Conservation (phyloP, 2,888 invertebrate species). For the Iphiclides podalirius region DNA sequence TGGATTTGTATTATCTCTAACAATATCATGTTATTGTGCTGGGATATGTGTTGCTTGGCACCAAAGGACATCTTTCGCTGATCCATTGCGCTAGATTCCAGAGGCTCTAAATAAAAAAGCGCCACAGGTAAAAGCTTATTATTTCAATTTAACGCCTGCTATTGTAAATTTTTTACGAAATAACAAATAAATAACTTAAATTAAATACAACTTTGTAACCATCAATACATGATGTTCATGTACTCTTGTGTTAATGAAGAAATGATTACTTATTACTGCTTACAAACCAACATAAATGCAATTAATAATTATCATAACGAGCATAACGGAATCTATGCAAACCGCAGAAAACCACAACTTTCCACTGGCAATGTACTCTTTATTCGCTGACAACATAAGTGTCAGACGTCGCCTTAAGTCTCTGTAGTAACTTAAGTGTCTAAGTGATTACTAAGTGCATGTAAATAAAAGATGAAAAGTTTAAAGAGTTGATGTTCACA, state of each 20-base stretch:
- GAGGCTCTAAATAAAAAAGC: too few relatives aligned
- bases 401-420: constrained; percentile 6
- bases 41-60: constrained; percentile 78
- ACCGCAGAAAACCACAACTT: too few relatives aligned
- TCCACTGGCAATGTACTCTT: neutral
- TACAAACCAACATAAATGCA: constrained; percentile 1
- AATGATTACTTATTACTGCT: constrained; percentile 4
- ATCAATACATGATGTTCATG: too few relatives aligned
- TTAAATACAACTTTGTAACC: too few relatives aligned
- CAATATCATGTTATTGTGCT: constrained; percentile 78
- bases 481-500: constrained; percentile 35
- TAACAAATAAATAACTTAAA: too few relatives aligned
- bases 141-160: too few relatives aligned
- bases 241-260: too few relatives aligned
- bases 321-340: constrained; percentile 16
- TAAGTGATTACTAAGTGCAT: constrained; percentile 6
- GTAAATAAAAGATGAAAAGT: constrained; percentile 41
- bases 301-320: constrained; percentile 3
- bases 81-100: constrained; percentile 43
- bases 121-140: too few relatives aligned
- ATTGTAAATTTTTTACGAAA: too few relatives aligned
- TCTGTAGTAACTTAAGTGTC: neutral
- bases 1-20: constrained; percentile 76
- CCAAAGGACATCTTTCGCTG: constrained; percentile 47
- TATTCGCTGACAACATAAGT: neutral